Percentiles rank a stretch among this genome's conserved stretches.
Evolutionary conservation across 1,140 invertebrate genomes (phyloP).

Genomic region (Calliopsis andreniformis): DNA sequence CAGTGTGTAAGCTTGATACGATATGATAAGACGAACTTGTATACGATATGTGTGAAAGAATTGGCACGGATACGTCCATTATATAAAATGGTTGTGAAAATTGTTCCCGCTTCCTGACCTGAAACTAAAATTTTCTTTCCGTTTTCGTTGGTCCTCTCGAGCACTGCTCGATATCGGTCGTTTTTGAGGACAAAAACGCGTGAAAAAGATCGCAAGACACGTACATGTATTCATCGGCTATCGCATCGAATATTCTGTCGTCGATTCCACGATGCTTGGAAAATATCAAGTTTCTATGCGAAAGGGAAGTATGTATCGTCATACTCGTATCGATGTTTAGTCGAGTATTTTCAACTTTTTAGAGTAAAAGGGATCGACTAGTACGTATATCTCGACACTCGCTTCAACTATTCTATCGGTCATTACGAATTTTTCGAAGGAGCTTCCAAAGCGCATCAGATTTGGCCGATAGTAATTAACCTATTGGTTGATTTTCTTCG

Average conservation of each 20-base stretch:
- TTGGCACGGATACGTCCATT: constrained; percentile 40
- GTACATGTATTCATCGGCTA: no score
- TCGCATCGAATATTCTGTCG: background rate
- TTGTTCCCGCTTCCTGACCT: constrained; percentile 36
- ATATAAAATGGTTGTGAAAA: constrained; percentile 38
- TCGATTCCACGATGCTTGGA: background rate
- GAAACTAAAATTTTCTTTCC: background rate
- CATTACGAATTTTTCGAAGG: no score
- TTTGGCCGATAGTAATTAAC: background rate
- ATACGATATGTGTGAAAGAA: constrained; percentile 43
- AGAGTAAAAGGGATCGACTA: background rate
- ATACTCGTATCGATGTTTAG: background rate
- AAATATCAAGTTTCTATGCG: no score
- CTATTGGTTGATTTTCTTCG: constrained; percentile 53
- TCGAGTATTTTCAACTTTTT: background rate
- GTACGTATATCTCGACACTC: no score
- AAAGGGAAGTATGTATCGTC: background rate
- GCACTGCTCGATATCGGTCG: constrained; percentile 23
- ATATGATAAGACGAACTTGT: background rate
- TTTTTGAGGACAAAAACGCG: background rate
- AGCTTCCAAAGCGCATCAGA: background rate
- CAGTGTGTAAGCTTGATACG: background rate
- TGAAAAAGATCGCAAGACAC: background rate
- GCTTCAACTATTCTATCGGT: no score
- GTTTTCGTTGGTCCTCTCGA: constrained; percentile 2